Evolutionary conservation across 2,888 invertebrate species (phyloP).

Genomic region (Eupithecia vulgata): DNA sequence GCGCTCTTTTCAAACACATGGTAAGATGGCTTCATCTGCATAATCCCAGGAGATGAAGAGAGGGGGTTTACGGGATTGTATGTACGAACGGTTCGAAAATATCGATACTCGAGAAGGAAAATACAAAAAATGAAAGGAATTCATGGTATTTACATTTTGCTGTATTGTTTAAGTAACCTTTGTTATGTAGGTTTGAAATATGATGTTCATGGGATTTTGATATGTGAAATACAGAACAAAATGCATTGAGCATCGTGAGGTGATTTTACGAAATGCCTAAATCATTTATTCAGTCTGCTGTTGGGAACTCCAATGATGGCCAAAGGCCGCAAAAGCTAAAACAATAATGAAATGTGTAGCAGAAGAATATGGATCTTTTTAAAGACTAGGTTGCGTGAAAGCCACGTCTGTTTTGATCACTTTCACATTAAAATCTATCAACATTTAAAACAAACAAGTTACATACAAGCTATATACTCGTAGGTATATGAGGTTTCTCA

Average conservation of each 20-base stretch:
- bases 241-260: no score
- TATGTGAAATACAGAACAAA: no score
- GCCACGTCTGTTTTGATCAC: no score
- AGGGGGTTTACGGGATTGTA: background rate
- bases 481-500: no score
- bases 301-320: no score
- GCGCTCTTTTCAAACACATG: background rate
- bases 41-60: background rate
- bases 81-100: background rate
- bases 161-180: background rate
- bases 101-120: background rate
- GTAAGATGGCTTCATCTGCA: background rate
- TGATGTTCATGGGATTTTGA: background rate
- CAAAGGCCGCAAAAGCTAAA: background rate
- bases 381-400: no score
- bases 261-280: background rate
- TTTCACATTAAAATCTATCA: background rate
- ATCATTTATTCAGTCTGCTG: background rate
- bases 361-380: no score
- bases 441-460: background rate
- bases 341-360: no score
- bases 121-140: background rate
- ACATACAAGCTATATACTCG: no score
- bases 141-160: background rate
- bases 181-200: background rate